Conservation (phyloP, 2,113 vertebrate genomes). For the Gopherus flavomarginatus region DNA sequence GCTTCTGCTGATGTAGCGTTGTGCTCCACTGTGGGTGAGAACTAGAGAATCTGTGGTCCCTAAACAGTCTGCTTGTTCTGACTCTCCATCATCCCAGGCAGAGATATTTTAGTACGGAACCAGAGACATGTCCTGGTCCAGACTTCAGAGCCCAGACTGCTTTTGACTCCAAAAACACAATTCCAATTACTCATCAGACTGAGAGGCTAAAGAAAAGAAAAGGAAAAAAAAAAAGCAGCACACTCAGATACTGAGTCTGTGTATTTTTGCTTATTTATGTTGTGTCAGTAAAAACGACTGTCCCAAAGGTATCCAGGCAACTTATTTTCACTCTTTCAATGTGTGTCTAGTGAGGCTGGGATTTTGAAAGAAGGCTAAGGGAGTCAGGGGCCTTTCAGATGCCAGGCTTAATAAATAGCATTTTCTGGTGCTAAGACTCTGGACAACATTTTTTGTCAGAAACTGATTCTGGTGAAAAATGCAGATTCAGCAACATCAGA, state of each 20-base stretch:
- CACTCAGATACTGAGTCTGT: neutral
- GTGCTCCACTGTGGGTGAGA: neutral
- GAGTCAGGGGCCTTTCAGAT: neutral
- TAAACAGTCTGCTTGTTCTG: neutral
- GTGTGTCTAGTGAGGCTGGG: fast-evolving
- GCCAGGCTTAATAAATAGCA: neutral
- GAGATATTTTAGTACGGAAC: neutral
- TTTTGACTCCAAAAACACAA: neutral
- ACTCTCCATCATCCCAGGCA: neutral
- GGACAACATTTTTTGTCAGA: too few species aligned
- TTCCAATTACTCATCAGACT: neutral
- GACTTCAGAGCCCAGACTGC: neutral
- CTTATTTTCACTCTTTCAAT: neutral
- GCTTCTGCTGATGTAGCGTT: neutral
- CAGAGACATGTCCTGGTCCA: neutral
- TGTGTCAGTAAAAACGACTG: neutral
- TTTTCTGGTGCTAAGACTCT: neutral
- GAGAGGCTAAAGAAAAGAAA: neutral
- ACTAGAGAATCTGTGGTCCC: neutral
- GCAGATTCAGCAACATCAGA: too few species aligned
- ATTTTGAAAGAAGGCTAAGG: neutral
- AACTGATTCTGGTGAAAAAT: too few species aligned
- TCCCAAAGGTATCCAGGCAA: neutral
- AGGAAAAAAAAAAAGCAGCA: neutral
- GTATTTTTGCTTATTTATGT: neutral